Base-by-base conservation (phyloP, 2,888 invertebrate genomes). In the Drosophila nr. perissopoda region DNA sequence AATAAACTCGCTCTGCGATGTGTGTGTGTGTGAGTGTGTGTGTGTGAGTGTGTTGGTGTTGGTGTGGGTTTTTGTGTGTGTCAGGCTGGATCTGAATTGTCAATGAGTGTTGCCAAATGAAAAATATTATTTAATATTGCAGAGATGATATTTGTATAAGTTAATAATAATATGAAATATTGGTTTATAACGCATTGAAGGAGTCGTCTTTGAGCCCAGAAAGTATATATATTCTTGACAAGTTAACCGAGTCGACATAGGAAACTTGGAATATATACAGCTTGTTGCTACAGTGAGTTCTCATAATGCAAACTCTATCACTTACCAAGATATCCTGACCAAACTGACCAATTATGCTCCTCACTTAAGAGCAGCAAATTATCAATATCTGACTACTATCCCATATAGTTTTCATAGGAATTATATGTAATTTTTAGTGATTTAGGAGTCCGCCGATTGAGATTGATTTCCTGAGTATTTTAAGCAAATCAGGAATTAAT, bases 1-100 rank as follows among this genome's bases (percentile, higher is more conserved):
- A 71, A 70, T 70, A 70, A 68, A 61, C 40, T 54, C 31, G 33
- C 48, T 25, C 34, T 52, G 49, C 6, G 59, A 54, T 53, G 16
- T 36, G 8, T 29, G 29, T 46, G 2, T 18, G 31, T 13, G 16
- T 18, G 31, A 10, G 16, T 31, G 11, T 33, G 33, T 38, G 1
- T 21, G 16, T 16, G 10, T 38, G n/a, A 34, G 16, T 29, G 4
- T 31, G 10, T 10, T 33, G 4, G n/a, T 29, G 21, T 46, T 0
- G 4, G 7, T 38, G 7, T 27, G 2, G 2, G n/a, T 4, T 16
- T 56, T 21, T 34, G 42, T 66, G 5, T 21, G 21, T 34, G 53
- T 59, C 31, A 33, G 18, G 1, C 18, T 18, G 33, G 8, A n/a
- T 27, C 16, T 36, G 36, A 36, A 46, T 29, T 66, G 51, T 66